These are phyloP conservation scores for Catharus ustulatus DNA, from an alignment of 2,797 vertebrate genomes.

Conservation along the genomic window DNA sequence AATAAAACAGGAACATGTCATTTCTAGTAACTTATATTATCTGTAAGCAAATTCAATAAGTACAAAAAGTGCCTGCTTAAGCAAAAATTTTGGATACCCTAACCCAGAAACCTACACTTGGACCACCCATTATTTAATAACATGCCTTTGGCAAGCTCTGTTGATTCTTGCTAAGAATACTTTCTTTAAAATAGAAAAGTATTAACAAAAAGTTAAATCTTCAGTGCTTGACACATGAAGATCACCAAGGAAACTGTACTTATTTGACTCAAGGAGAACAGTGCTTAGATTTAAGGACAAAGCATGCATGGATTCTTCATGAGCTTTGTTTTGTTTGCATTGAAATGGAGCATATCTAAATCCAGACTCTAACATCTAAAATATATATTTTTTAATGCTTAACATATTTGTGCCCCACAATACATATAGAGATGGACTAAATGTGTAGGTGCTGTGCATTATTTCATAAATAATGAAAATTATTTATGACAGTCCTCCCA, in stretches of 20 bases:
- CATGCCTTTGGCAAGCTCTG: neutral
- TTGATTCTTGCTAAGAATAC: neutral
- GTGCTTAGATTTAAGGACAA: neutral
- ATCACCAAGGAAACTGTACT: constrained; percentile 66
- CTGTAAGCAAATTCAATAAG: neutral
- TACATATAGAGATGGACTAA: neutral
- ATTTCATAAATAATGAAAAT: neutral
- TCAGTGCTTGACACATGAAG: neutral
- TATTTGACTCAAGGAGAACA: constrained; percentile 2
- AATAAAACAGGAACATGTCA: neutral
- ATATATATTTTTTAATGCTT: neutral
- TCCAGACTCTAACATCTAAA: neutral
- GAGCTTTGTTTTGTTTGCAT: neutral
- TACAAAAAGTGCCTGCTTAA: neutral
- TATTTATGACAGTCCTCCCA: neutral
- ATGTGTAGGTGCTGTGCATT: neutral
- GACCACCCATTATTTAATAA: constrained; percentile 5
- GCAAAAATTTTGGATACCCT: neutral
- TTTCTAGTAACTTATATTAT: neutral
- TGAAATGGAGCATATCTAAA: neutral
- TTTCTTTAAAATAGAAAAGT: constrained; percentile 28
- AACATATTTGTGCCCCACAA: neutral
- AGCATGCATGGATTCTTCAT: neutral
- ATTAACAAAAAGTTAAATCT: constrained; percentile 46
- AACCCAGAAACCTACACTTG: neutral